phyloP scores from a whole-genome alignment of 2,113 vertebrate genomes.

The Sprattus sprattus region DNA sequence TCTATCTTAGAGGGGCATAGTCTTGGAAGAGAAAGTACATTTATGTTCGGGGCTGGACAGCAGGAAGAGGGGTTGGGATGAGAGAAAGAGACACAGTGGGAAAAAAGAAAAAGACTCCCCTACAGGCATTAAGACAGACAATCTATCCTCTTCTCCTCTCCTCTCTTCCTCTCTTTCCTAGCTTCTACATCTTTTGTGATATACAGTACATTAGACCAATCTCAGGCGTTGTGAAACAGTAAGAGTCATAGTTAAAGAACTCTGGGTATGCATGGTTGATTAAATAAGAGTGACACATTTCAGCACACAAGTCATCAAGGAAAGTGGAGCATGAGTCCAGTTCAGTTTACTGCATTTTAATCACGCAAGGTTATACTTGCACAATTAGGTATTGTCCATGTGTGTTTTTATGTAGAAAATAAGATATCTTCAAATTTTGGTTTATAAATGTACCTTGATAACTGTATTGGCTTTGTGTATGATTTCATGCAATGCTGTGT shows the following conservation, averaged over 20 bases:
- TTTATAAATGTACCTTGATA: too few species aligned
- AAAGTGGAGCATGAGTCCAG: too few species aligned
- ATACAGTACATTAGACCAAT: neutral
- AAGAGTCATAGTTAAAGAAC: neutral
- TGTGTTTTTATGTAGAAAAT: too few species aligned
- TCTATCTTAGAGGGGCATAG: neutral
- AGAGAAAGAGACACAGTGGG: neutral
- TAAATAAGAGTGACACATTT: too few species aligned
- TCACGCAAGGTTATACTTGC: too few species aligned
- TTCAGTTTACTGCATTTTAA: too few species aligned
- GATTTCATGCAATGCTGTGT: neutral
- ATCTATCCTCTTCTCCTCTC: neutral
- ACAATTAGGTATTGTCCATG: too few species aligned
- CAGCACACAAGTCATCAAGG: too few species aligned
- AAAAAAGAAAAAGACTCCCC: neutral
- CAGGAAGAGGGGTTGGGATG: neutral
- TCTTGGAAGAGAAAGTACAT: neutral
- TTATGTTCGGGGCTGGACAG: neutral
- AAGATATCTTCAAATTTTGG: too few species aligned
- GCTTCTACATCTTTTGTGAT: neutral
- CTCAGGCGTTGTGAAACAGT: neutral
- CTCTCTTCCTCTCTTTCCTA: neutral
- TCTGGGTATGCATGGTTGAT: too few species aligned
- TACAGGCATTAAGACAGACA: neutral
- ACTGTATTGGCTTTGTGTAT: neutral